Evolutionary conservation across 2,113 vertebrate genomes (phyloP).

Genomic region (Prolemur simus): DNA sequence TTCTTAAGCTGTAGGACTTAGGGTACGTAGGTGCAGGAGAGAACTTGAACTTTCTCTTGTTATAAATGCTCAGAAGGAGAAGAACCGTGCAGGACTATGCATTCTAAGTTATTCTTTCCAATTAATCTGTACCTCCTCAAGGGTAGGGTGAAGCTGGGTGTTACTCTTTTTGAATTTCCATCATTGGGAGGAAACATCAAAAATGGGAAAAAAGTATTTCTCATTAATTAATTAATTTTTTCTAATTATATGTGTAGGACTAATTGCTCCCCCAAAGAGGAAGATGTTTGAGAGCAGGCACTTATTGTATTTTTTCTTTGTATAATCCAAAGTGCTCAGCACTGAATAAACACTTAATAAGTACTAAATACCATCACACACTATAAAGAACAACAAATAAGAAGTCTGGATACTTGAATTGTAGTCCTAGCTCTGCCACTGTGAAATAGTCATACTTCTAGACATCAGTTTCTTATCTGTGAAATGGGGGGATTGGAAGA

Average conservation of each 20-base stretch:
- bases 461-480: conserved; percentile 12
- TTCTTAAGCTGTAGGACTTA: not conserved
- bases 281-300: not conserved
- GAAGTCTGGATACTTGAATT: not conserved
- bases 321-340: not conserved
- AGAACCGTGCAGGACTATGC: not conserved
- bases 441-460: not conserved
- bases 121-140: not conserved
- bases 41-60: not conserved
- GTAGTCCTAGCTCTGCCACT: not conserved
- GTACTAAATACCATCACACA: not conserved
- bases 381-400: not conserved
- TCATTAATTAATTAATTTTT: not conserved
- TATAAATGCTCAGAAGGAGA: not conserved
- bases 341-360: not conserved
- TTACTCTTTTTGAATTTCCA: not conserved
- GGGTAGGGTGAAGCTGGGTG: not conserved
- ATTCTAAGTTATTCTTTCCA: not conserved
- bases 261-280: not conserved
- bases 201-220: not conserved
- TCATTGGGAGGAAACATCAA: not conserved
- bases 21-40: not conserved
- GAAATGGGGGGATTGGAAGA: not conserved
- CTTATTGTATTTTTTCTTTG: not conserved
- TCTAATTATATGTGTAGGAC: not conserved